Evolutionary conservation across 2,113 vertebrate genomes (phyloP).

Genomic region (Callipepla californica): DNA sequence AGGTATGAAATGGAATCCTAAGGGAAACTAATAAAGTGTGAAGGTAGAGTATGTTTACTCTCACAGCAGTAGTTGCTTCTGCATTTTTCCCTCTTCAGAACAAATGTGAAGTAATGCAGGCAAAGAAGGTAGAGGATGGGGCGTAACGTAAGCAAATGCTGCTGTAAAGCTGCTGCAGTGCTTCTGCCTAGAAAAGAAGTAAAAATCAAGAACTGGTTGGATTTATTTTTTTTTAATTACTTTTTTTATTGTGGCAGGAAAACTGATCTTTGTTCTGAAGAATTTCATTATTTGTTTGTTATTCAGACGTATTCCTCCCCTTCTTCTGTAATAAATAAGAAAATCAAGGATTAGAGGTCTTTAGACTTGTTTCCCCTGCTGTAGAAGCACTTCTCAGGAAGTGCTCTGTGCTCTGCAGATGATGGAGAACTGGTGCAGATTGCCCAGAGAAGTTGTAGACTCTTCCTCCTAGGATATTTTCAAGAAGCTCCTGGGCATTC

Average conservation of each 20-base stretch:
- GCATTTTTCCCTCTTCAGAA: not conserved
- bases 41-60: not conserved
- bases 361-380: not conserved
- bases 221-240: too few species aligned
- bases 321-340: not conserved
- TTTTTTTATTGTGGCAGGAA: not conserved
- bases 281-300: not conserved
- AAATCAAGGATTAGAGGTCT: not conserved
- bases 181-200: not conserved
- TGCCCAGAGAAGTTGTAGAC: not conserved
- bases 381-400: not conserved
- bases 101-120: not conserved
- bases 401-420: not conserved
- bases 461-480: not conserved
- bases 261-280: not conserved
- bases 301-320: not conserved
- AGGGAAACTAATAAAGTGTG: not conserved
- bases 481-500: not conserved
- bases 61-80: not conserved
- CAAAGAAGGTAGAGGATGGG: accelerated
- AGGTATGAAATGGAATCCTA: not conserved
- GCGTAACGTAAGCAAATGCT: not conserved
- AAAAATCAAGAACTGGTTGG: not conserved
- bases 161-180: not conserved
- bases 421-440: not conserved